Base-by-base conservation (phyloP, 2,888 invertebrate species). In the Stenchaetothrips biformis region DNA sequence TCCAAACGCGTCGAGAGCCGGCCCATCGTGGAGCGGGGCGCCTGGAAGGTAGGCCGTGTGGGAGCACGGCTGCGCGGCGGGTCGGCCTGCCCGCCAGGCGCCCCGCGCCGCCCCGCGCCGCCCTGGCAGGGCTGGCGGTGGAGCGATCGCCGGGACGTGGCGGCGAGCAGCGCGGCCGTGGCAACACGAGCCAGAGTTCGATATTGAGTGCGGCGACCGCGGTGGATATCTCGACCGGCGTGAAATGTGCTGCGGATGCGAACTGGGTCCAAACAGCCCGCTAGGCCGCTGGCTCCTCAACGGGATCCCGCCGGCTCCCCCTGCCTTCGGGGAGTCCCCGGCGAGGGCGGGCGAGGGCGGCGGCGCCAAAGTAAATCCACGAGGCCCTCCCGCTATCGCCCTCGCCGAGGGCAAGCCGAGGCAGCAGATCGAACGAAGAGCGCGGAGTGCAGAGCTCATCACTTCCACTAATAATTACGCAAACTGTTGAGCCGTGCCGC, bases 241-340 rank as follows among this genome's bases (percentile, higher is more conserved):
- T 74, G 67, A 74, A 74, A 74, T 74, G 67, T 74, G 67, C 67
- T 25, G 25, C 67, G 67, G 67, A 74, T 74, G 67, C 67, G 67
- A 74, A 74, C 67, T 74, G 67, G 25, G 21, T 74, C 21, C 67
- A 8, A 74, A 74, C 67, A 74, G 21, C 67, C 9, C 67, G 21
- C 8, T 25, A 8, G n/a, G n/a, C n/a, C n/a, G n/a, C n/a, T n/a
- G n/a, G 7, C 67, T 18, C 53, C 11, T 11, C 13, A 8, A 11
- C 53, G 13, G 13, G 13, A 13, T 4, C 53, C 13, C 13, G 16
- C 53, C 13, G 6, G 53, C 4, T 18, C 53, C 13, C 53, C 53
- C 53, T 25, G n/a, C 7, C 67, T n/a, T 9, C 67, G 21, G 53
- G 53, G 53, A 11, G 53, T 9, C 13, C 13, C 53, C 13, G 53